Base-by-base conservation (phyloP, 2,888 invertebrate species). In the Ceraclea dissimilis region DNA sequence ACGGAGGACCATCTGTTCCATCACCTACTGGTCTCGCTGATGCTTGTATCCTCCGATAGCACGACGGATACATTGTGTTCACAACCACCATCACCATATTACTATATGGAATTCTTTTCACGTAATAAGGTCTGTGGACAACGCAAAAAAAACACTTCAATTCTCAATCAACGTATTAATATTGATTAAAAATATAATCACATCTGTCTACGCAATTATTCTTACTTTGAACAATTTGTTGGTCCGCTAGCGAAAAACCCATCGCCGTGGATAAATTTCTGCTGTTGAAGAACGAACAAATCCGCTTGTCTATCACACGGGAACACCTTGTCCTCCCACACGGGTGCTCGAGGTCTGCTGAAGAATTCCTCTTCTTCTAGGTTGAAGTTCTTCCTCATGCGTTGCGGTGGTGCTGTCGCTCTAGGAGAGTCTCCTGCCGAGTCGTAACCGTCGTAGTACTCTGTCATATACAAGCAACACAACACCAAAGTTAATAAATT, bases 21-120 rank as follows among this genome's bases (percentile, higher is more conserved):
- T 22, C 16, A 16, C 54, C 61, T 56, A 63, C 66, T 1, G 67
- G 64, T 2, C 64, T 33, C 1, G 83, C 79, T 19, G 70, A 69
- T 21, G 83, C 79, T 34, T 73, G 75, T 51, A 79, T 69, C 51
- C 69, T 70, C 48, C 71, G 70, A 60, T 75, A 75, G 59, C 77
- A 75, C 17, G 75, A 75, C 50, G 72, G 68, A 53, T 73, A 72
- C 63, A 72, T 67, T 1, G 76, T 75, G 65, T 88, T 80, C 2
- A 91, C 82, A 13, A 89, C 86, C 49, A 92, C 79, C 60, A 93
- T 71, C 31, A 92, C 67, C 57, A 93, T 73, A 73, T 93, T 93
- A 19, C 90, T 90, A 65, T 86, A 81, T 0, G 84, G 82, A 34
- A 93, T 83, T 66, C 83, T 79, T 62, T 87, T 81, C 1, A 88